Conservation (phyloP, 2,797 vertebrate species). For the Prunella strophiata region DNA sequence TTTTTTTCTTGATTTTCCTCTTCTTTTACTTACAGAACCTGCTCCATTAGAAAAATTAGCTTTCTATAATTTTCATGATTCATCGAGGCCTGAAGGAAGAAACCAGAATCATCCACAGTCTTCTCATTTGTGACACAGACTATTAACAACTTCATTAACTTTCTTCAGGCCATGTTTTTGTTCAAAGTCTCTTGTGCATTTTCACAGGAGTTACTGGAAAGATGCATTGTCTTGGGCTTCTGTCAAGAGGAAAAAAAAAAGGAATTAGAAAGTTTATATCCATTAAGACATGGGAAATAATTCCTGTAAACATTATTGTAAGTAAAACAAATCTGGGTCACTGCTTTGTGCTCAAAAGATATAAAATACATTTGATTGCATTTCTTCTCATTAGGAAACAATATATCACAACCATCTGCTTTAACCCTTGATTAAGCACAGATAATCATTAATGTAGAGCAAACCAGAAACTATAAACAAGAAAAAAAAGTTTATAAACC, state of each 20-base stretch:
- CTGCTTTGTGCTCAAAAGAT: background rate
- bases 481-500: background rate
- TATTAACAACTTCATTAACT: background rate
- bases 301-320: background rate
- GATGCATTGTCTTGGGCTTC: background rate
- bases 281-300: background rate
- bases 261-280: background rate
- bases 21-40: background rate
- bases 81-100: conserved; percentile 7
- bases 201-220: background rate
- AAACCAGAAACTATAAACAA: background rate
- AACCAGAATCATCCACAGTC: background rate
- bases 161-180: background rate
- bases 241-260: conserved; percentile 4
- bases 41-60: background rate
- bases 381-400: background rate
- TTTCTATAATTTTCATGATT: background rate
- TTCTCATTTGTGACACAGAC: background rate
- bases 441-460: background rate
- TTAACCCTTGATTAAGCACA: background rate
- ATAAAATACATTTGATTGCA: background rate
- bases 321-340: background rate
- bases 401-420: background rate
- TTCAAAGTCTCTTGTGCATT: background rate
- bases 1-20: background rate